These are phyloP conservation scores for Typhlomys cinereus DNA, from an alignment of 2,113 vertebrate species.

Conservation along the genomic window DNA sequence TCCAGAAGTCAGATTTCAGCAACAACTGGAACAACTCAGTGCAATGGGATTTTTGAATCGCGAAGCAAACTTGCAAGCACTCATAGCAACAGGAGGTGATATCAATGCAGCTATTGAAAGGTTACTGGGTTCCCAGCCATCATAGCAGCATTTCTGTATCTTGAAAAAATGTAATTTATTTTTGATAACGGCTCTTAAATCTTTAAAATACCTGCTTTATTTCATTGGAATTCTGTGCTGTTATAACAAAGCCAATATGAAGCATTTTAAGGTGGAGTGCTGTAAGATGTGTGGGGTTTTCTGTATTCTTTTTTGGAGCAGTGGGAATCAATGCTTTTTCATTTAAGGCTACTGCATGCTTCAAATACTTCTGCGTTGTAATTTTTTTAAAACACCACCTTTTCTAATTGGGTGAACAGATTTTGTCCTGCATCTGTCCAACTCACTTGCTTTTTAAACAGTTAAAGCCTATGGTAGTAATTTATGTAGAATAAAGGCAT, in stretches of 20 bases:
- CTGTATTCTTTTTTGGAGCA: constrained; percentile 68
- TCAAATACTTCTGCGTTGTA: constrained; percentile 85
- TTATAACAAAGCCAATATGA: constrained; percentile 83
- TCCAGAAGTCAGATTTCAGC: constrained; percentile 91
- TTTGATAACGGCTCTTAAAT: constrained; percentile 91
- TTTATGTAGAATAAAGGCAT: constrained; percentile 88
- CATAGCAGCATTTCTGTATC: constrained; percentile 88
- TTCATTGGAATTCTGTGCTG: constrained; percentile 87
- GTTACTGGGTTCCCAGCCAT: constrained; percentile 90
- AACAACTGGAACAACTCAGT: constrained; percentile 95
- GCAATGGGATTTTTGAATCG: constrained; percentile 99
- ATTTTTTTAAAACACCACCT: constrained; percentile 83
- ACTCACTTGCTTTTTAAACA: constrained; percentile 86
- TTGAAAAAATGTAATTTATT: constrained; percentile 91
- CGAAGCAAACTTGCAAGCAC: constrained; percentile 96
- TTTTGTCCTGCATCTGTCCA: constrained; percentile 83
- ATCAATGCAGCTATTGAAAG: constrained; percentile 91
- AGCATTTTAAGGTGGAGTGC: constrained; percentile 84
- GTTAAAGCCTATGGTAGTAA: constrained; percentile 87
- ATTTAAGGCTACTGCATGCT: constrained; percentile 86
- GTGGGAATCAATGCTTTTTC: constrained; percentile 86
- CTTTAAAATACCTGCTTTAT: constrained; percentile 89
- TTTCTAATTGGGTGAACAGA: constrained; percentile 84
- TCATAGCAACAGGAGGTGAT: constrained; percentile 92
- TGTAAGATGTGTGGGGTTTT: constrained; percentile 75